Conservation (phyloP, 2,113 vertebrate genomes). For the Capreolus pygargus region DNA sequence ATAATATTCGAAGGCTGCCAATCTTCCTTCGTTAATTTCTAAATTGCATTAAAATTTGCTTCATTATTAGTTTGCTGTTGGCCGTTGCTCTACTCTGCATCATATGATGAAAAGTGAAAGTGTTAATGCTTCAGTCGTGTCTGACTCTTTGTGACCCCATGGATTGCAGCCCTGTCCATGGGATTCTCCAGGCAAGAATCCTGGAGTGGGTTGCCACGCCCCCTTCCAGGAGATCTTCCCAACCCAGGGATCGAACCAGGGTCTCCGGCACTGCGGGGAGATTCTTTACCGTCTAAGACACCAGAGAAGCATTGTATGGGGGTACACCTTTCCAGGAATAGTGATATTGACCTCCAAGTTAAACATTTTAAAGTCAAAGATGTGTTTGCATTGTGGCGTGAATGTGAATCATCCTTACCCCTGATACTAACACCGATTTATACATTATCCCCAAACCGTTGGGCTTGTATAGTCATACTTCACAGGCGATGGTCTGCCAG, state of each 20-base stretch:
- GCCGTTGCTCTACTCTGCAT: no score
- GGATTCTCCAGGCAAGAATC: not conserved
- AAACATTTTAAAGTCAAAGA: not conserved
- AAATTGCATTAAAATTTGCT: not conserved
- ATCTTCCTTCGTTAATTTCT: not conserved
- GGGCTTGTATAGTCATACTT: not conserved
- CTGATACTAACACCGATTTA: not conserved
- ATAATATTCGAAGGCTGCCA: not conserved
- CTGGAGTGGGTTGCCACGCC: not conserved
- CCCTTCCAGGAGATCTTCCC: not conserved
- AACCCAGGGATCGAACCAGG: not conserved
- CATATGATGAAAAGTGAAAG: not conserved
- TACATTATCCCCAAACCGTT: not conserved
- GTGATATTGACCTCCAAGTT: not conserved
- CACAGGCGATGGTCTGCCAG: not conserved
- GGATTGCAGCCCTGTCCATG: not conserved
- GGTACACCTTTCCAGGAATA: not conserved
- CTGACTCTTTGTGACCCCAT: not conserved
- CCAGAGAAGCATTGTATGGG: no score
- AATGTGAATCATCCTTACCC: not conserved
- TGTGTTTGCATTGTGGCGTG: not conserved
- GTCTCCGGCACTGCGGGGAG: not conserved
- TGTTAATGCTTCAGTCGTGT: not conserved
- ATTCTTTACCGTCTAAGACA: not conserved
- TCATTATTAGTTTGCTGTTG: not conserved